These are phyloP conservation scores for Lepilemur septentrionalis DNA, from an alignment of 2,797 vertebrate genomes.

Conservation along the genomic window DNA sequence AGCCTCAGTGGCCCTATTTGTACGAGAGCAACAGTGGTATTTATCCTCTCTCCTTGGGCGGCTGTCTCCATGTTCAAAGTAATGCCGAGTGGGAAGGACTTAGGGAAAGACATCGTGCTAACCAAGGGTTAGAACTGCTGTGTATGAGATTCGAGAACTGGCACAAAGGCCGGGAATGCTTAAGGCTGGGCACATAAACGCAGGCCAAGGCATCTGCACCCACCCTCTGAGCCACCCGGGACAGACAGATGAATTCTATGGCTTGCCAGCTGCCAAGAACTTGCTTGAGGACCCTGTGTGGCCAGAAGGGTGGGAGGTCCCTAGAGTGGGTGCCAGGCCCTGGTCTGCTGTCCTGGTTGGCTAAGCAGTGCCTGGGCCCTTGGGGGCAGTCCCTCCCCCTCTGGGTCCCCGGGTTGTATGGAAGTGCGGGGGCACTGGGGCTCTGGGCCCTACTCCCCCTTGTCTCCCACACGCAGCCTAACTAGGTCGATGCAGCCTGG, in stretches of 20 bases:
- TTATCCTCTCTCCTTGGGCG: background rate
- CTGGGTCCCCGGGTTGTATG: too few relatives aligned
- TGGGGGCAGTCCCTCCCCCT: background rate
- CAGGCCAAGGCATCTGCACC: background rate
- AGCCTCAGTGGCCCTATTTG: background rate
- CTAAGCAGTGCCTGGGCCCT: background rate
- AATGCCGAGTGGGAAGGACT: background rate
- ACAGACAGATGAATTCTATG: background rate
- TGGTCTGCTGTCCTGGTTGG: background rate
- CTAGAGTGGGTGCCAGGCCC: background rate
- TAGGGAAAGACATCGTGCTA: background rate
- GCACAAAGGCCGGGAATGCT: background rate
- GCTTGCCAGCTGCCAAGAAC: background rate
- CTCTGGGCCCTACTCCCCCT: background rate
- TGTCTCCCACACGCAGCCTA: background rate
- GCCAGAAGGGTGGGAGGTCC: background rate
- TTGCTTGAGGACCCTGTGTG: background rate
- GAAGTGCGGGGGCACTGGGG: background rate
- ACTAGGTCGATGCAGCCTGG: background rate
- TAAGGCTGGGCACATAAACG: background rate
- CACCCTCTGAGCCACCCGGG: background rate
- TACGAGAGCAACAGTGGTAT: accelerated
- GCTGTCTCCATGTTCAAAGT: background rate
- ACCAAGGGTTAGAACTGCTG: background rate
- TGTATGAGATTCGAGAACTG: background rate